Conservation (phyloP, 2,113 vertebrate species). For the Barnardius zonarius region DNA sequence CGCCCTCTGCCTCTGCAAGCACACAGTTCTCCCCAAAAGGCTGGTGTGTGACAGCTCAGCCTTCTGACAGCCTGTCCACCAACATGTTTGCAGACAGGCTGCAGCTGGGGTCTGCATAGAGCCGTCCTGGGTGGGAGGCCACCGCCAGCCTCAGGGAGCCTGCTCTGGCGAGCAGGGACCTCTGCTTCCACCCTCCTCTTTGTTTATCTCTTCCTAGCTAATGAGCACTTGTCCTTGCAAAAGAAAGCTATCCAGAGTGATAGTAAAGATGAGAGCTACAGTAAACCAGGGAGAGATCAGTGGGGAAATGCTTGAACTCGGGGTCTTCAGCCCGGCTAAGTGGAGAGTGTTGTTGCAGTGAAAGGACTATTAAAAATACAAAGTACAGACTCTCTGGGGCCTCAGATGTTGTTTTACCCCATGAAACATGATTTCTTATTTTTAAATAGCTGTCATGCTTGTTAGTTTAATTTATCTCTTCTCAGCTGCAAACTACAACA, state of each 20-base stretch:
- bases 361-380: conserved; percentile 58
- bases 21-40: background rate
- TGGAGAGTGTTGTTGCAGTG: conserved; percentile 46
- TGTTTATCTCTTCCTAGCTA: conserved; percentile 55
- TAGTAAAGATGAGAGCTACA: conserved; percentile 52
- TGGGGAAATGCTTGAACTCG: conserved; percentile 38
- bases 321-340: background rate
- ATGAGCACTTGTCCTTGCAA: background rate
- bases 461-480: conserved; percentile 68
- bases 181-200: background rate
- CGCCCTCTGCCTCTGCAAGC: background rate
- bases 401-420: conserved; percentile 63
- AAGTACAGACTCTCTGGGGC: conserved; percentile 64
- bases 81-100: background rate
- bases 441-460: conserved; percentile 68
- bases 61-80: conserved; percentile 15
- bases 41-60: background rate
- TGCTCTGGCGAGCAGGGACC: background rate
- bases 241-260: conserved; percentile 8
- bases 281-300: conserved; percentile 1
- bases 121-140: background rate
- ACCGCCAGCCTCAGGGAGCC: background rate
- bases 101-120: background rate
- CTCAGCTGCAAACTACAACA: conserved; percentile 62
- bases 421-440: conserved; percentile 64